Evolutionary conservation across 64 coral and sea anemone species (phyloP), one percentile per base, ranked within the genome.

Genomic region (Pocillopora verrucosa): DNA sequence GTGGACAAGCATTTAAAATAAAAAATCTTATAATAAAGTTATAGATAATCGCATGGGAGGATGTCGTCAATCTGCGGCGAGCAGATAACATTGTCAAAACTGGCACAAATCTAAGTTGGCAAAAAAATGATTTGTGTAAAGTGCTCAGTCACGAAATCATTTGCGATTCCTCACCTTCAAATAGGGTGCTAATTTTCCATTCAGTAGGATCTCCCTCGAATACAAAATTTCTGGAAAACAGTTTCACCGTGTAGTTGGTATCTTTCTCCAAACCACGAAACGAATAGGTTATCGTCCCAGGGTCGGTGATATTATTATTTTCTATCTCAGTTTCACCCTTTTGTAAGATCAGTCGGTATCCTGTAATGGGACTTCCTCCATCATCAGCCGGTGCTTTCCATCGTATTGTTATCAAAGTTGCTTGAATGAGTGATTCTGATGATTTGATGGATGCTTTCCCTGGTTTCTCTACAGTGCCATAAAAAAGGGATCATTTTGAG

Each of bases 291-390:
- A 2, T 73, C 10, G 19, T 26, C 0, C 22, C 11, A 73, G 2
- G 69, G 10, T 73, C 22, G 17, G 19, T 73, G 2, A 73, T n/a
- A 26, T 73, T 73, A 17, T 25, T 20, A 24, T 10, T 73, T 26
- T 25, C 20, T 73, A 11, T 25, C 69, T 73, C 69, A n/a, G 13
- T n/a, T 7, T 10, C 22, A 20, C 20, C 69, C 16, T n/a, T 73
- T 16, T 25, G 19, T 1, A 73, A 24, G 5, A 73, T 5, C 2
- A n/a, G 5, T n/a, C 5, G 7, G 69, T 73, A 73, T 73, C 20
- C 69, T 73, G 69, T 73, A 7, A 73, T 73, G n/a, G 69, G 69
- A 73, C 69, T 73, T 10, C 69, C 69, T 22, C 69, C 69, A 73
- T 73, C 69, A 73, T 73, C 16, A 73, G 16, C 9, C 7, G 69